Evolutionary conservation across 2,888 invertebrate species (phyloP).

Genomic region (Aspidapion aeneum): DNA sequence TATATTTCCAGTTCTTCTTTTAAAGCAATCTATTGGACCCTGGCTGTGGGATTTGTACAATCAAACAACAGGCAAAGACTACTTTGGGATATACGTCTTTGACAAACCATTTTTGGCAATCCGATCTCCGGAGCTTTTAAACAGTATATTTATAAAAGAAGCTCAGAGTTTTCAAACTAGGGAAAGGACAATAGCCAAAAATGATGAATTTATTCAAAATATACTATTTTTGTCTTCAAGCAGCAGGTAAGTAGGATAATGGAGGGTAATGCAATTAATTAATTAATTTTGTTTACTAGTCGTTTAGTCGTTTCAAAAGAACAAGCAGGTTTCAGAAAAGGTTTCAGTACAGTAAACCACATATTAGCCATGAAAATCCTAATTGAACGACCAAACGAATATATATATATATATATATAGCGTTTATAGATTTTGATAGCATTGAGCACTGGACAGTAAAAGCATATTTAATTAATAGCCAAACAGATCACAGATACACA

Average conservation of each 20-base stretch:
- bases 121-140: conserved; percentile 49
- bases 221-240: conserved; percentile 41
- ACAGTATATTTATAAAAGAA: conserved; percentile 49
- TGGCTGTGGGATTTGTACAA: conserved; percentile 15
- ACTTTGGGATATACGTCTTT: conserved; percentile 51
- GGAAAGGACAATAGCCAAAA: conserved; percentile 45
- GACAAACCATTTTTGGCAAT: conserved; percentile 50
- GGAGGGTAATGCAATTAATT: no score
- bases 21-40: conserved; percentile 14
- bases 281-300: no score
- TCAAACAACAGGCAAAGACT: conserved; percentile 33
- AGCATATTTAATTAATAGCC: no score
- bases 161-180: conserved; percentile 51
- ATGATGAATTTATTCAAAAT: conserved; percentile 46
- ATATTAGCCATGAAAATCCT: no score
- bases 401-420: no score
- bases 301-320: no score
- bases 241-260: neutral
- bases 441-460: no score
- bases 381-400: no score
- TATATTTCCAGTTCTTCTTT: neutral
- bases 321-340: no score
- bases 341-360: no score
- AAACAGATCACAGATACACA: no score
- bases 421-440: no score